These are phyloP conservation scores for Diorhabda sublineata DNA, from an alignment of 1,140 invertebrate genomes.

Conservation along the genomic window DNA sequence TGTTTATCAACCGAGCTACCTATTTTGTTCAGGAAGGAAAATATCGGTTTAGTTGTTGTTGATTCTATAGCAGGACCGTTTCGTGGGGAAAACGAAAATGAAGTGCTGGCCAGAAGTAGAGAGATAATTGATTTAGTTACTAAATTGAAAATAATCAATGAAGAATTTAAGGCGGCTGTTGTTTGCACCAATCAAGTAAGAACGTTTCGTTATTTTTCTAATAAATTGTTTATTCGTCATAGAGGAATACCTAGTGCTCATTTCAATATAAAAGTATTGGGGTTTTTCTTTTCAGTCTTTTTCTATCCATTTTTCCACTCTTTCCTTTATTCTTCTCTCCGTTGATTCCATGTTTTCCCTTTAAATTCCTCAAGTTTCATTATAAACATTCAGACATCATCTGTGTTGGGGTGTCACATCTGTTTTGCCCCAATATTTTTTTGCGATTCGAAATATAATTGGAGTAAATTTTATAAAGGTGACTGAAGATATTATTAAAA, in stretches of 20 bases:
- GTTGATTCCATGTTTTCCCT: too few species aligned
- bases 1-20: conserved; percentile 56
- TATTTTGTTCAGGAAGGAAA: conserved; percentile 47
- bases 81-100: conserved; percentile 56
- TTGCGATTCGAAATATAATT: too few species aligned
- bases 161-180: conserved; percentile 55
- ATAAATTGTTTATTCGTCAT: conserved; percentile 14
- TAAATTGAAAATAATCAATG: conserved; percentile 55
- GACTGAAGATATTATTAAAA: conserved; percentile 34
- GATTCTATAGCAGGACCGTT: conserved; percentile 74
- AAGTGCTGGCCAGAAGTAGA: conserved; percentile 53
- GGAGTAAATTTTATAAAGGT: conserved; percentile 24
- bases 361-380: too few species aligned
- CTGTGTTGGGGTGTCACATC: too few species aligned
- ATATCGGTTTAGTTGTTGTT: conserved; percentile 64
- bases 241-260: neutral
- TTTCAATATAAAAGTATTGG: too few species aligned
- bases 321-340: too few species aligned
- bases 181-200: conserved; percentile 72
- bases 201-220: conserved; percentile 24
- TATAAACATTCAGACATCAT: too few species aligned
- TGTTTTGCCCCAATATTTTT: too few species aligned
- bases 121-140: conserved; percentile 55
- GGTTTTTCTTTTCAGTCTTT: too few species aligned
- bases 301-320: too few species aligned